These are phyloP conservation scores for Boleophthalmus pectinirostris DNA, from an alignment of 2,113 vertebrate species.

Conservation along the genomic window DNA sequence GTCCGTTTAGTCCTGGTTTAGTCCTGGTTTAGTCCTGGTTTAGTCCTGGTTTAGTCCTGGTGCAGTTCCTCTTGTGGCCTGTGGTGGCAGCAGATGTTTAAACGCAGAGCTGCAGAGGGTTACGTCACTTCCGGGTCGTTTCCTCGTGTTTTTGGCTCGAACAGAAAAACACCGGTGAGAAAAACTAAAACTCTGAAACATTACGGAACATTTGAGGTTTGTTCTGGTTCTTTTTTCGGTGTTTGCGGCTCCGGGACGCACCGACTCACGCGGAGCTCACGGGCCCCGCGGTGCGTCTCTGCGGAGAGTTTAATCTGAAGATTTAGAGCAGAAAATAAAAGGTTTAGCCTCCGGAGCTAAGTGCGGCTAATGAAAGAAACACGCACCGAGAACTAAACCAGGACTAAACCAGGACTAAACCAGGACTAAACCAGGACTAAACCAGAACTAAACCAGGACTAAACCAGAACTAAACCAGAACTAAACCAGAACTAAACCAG, in stretches of 20 bases:
- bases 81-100: slow-evolving; percentile 8
- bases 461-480: too few species aligned
- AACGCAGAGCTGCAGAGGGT: not conserved
- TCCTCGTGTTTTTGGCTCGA: slow-evolving; percentile 1
- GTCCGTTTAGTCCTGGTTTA: not conserved
- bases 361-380: not conserved
- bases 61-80: slow-evolving; percentile 38
- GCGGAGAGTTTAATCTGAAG: not conserved
- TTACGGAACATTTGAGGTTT: not conserved
- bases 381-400: not conserved
- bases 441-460: too few species aligned
- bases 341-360: slow-evolving; percentile 8
- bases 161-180: not conserved
- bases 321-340: not conserved
- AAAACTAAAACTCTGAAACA: not conserved
- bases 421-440: too few species aligned
- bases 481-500: too few species aligned
- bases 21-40: not conserved
- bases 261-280: not conserved
- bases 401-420: too few species aligned
- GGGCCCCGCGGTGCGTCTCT: not conserved
- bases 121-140: not conserved
- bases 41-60: not conserved
- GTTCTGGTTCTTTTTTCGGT: too few species aligned
- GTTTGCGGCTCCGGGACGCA: not conserved